Evolutionary conservation across 2,113 vertebrate species (phyloP).

Genomic region (Heloderma charlesbogerti): DNA sequence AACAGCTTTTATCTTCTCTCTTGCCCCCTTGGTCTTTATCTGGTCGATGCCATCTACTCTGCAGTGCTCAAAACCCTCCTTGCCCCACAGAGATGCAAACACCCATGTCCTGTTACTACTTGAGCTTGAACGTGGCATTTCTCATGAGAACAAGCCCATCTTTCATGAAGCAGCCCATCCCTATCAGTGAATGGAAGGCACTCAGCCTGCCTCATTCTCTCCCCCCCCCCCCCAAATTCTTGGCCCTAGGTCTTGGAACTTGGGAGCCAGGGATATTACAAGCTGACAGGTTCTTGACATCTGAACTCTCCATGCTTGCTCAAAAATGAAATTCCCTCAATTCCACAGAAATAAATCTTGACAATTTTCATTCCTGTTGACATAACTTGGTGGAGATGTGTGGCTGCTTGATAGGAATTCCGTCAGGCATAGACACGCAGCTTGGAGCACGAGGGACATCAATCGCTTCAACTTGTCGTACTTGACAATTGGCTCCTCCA

Average conservation of each 20-base stretch:
- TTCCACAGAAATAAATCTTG: neutral
- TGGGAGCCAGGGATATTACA: neutral
- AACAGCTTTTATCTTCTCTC: neutral
- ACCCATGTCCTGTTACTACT: neutral
- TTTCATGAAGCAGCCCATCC: neutral
- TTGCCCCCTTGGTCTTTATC: slow-evolving; percentile 1
- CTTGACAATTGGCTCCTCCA: neutral
- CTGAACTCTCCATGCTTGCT: neutral
- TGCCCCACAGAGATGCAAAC: neutral
- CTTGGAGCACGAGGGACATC: neutral
- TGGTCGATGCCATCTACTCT: neutral
- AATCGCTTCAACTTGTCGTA: neutral
- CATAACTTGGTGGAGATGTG: neutral
- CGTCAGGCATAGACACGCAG: neutral
- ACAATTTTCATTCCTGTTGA: neutral
- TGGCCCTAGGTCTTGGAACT: neutral
- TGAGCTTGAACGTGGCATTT: rapidly evolving
- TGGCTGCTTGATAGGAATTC: neutral
- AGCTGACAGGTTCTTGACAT: neutral
- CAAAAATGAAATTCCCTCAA: neutral
- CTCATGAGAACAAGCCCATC: neutral
- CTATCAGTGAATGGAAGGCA: neutral
- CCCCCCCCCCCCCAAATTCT: too few relatives aligned
- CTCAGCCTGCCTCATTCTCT: neutral
- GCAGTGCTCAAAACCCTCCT: neutral